Evolutionary conservation across 2,888 invertebrate species (phyloP).

Genomic region (Fragum fragum): DNA sequence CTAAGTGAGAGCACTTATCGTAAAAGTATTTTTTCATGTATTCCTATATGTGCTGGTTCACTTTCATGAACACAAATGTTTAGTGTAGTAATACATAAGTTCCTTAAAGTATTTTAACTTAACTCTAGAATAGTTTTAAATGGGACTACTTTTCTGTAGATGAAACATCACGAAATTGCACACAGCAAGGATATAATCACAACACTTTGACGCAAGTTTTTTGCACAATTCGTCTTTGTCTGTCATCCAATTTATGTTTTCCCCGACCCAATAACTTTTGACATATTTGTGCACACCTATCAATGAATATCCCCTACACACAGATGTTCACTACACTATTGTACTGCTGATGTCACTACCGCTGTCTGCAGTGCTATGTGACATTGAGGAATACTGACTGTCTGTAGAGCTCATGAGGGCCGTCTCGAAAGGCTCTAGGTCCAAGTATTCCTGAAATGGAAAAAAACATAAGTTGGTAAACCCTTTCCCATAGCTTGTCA

Average conservation of each 20-base stretch:
- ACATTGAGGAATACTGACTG: constrained; percentile 86
- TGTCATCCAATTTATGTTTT: too few relatives aligned
- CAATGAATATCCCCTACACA: neutral
- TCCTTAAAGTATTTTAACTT: neutral
- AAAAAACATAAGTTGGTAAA: neutral
- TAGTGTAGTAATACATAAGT: constrained; percentile 11
- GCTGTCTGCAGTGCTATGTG: constrained; percentile 78
- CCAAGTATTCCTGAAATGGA: constrained; percentile 92
- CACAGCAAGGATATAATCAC: neutral
- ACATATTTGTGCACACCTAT: neutral
- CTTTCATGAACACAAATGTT: neutral
- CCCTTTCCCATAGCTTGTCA: too few relatives aligned
- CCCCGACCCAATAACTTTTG: neutral
- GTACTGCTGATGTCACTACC: constrained; percentile 69
- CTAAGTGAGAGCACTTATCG: constrained; percentile 9
- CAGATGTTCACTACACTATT: constrained; percentile 51
- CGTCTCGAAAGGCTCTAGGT: constrained; percentile 88
- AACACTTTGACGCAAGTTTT: neutral
- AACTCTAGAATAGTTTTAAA: constrained; percentile 2
- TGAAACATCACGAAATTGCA: too few relatives aligned
- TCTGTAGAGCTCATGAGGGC: constrained; percentile 81
- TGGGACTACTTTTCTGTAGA: constrained; percentile 10
- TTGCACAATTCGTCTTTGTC: too few relatives aligned
- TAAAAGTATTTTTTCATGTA: neutral
- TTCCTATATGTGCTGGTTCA: neutral